These are phyloP conservation scores for Darevskia nairensis DNA, from an alignment of 2,797 vertebrate genomes.

Conservation along the genomic window DNA sequence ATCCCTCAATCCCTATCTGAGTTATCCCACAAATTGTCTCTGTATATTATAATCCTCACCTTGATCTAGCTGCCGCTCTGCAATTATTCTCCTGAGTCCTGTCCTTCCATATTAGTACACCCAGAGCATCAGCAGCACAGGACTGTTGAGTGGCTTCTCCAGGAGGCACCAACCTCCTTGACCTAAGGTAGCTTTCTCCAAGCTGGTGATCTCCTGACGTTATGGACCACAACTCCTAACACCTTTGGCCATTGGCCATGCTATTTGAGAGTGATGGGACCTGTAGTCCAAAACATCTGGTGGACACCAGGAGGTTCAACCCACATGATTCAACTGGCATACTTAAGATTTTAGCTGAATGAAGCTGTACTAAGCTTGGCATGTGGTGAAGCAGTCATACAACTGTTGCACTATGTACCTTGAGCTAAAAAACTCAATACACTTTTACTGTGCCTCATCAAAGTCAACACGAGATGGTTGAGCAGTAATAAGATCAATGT, in stretches of 20 bases:
- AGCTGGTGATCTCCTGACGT: neutral
- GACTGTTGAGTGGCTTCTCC: neutral
- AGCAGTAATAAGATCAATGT: neutral
- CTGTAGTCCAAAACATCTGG: neutral
- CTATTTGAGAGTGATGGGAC: neutral
- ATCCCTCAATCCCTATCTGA: too few relatives aligned
- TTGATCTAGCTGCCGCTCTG: neutral
- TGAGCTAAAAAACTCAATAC: neutral
- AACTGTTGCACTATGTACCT: neutral
- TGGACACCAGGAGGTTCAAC: neutral
- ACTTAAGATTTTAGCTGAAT: neutral
- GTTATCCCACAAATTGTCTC: neutral
- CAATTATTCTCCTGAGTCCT: neutral
- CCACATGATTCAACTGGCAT: neutral
- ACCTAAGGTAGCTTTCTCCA: neutral
- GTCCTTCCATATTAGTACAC: neutral
- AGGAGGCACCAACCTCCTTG: neutral
- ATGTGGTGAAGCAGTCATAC: neutral
- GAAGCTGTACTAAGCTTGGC: neutral
- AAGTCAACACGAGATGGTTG: neutral
- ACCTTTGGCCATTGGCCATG: too few relatives aligned
- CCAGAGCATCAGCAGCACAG: neutral
- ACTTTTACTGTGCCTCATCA: neutral
- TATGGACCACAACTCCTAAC: neutral
- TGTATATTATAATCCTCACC: neutral